These are phyloP conservation scores for Mantis religiosa DNA, from an alignment of 2,888 invertebrate species.

Conservation along the genomic window DNA sequence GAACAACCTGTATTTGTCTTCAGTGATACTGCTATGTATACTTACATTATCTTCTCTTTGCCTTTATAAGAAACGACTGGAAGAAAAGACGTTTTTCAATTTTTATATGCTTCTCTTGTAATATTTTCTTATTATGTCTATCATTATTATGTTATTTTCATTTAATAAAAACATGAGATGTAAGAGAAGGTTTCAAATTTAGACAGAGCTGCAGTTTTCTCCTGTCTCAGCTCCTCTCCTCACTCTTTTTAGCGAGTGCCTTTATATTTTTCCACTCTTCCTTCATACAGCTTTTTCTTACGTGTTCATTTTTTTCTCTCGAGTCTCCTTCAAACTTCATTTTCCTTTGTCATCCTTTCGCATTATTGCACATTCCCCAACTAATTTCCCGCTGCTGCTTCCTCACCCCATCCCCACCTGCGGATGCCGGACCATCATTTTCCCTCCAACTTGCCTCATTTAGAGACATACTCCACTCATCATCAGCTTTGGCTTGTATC, in stretches of 20 bases:
- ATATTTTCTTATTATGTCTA: background rate
- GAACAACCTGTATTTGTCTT: too few species aligned
- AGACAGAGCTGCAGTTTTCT: background rate
- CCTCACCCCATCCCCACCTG: background rate
- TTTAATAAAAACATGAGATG: background rate
- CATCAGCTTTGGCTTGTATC: background rate
- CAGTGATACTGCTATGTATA: too few species aligned
- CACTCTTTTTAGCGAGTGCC: background rate
- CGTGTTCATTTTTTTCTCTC: background rate
- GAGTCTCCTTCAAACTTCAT: background rate
- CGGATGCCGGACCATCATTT: background rate
- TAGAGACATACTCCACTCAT: background rate
- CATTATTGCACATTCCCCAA: background rate
- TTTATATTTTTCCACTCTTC: background rate
- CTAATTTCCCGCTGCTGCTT: background rate
- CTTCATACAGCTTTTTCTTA: background rate
- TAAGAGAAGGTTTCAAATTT: background rate
- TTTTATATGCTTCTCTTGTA: background rate
- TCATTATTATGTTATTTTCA: background rate
- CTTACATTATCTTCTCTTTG: background rate
- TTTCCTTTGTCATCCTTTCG: background rate
- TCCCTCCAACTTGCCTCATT: background rate
- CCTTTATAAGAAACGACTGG: background rate
- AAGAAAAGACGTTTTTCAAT: background rate
- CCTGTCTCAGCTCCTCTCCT: background rate